Evolutionary conservation across 2,888 invertebrate species (phyloP).

Genomic region (Peribatodes rhomboidaria): DNA sequence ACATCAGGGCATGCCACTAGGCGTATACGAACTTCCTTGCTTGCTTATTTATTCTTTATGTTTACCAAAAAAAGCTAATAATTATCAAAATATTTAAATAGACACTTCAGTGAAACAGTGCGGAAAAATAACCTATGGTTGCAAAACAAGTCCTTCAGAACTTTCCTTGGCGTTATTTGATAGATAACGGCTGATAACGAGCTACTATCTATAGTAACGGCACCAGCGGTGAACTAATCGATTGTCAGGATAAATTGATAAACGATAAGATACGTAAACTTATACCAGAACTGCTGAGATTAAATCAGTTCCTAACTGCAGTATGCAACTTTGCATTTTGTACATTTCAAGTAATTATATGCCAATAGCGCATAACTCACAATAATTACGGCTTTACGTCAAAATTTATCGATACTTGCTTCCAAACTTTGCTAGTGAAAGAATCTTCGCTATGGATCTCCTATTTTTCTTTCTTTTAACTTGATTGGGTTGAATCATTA

Average conservation of each 20-base stretch:
- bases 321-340: conserved; percentile 7
- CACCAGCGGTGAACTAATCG: conserved; percentile 25
- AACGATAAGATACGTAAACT: conserved; percentile 28
- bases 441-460: too few relatives aligned
- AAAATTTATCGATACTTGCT: too few relatives aligned
- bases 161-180: conserved; percentile 20
- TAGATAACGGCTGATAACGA: conserved; percentile 31
- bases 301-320: conserved; percentile 2
- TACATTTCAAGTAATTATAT: background rate
- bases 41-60: too few relatives aligned
- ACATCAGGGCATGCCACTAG: too few relatives aligned
- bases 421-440: too few relatives aligned
- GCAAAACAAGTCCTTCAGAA: conserved; percentile 12
- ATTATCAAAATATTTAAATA: too few relatives aligned
- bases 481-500: too few relatives aligned
- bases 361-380: too few relatives aligned
- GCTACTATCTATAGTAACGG: background rate
- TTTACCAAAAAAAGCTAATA: background rate
- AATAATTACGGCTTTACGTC: too few relatives aligned
- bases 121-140: background rate
- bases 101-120: too few relatives aligned
- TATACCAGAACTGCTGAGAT: conserved; percentile 17
- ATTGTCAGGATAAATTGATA: conserved; percentile 34
- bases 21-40: too few relatives aligned
- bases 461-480: too few relatives aligned